phyloP scores from a whole-genome alignment of 2,888 invertebrate species.

The Scaeva pyrastri region DNA sequence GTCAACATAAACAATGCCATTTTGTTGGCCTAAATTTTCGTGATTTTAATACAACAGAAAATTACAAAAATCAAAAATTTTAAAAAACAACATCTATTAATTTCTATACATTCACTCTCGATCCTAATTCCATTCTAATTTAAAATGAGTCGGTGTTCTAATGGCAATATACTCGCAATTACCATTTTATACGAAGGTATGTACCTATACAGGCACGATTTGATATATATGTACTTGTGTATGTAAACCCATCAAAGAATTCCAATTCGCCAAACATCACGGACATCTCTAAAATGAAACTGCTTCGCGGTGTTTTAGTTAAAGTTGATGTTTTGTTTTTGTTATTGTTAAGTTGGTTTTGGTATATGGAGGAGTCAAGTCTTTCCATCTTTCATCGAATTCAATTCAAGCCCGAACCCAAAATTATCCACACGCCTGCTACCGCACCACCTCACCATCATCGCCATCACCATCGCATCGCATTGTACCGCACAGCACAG shows the following conservation, averaged over 20 bases:
- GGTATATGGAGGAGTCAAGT: not conserved
- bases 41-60: not conserved
- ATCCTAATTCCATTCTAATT: slow-evolving; percentile 7
- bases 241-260: slow-evolving; percentile 61
- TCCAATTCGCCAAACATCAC: slow-evolving; percentile 71
- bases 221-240: too few relatives aligned
- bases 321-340: slow-evolving; percentile 17
- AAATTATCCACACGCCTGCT: slow-evolving; percentile 32
- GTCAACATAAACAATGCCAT: too few relatives aligned
- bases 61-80: not conserved
- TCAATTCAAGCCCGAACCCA: not conserved
- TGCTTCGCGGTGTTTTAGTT: slow-evolving; percentile 18
- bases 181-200: slow-evolving; percentile 54
- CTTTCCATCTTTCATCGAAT: not conserved
- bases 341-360: not conserved
- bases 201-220: too few relatives aligned
- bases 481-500: slow-evolving; percentile 29
- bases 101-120: not conserved
- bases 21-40: too few relatives aligned
- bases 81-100: not conserved
- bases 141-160: slow-evolving; percentile 68
- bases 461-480: too few relatives aligned
- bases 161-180: slow-evolving; percentile 75
- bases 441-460: slow-evolving; percentile 32
- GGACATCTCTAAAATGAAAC: slow-evolving; percentile 48